phyloP scores from a whole-genome alignment of 1,140 invertebrate species.

The Aphelenchoides avenae region DNA sequence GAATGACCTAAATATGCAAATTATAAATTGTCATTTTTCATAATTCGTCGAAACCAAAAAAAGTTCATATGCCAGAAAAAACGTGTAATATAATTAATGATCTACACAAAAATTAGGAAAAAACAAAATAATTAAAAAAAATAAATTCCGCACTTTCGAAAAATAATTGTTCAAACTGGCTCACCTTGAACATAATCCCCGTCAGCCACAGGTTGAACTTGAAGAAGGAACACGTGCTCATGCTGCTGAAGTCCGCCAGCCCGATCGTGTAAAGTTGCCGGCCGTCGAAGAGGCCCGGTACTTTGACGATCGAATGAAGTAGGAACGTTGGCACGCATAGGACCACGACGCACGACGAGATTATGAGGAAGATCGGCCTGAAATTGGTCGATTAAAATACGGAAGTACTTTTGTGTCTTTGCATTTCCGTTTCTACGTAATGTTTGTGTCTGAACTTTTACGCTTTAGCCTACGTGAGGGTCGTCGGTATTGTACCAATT shows the following conservation, averaged over 20 bases:
- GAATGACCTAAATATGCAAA: slow-evolving; percentile 34
- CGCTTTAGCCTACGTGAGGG: too few species aligned
- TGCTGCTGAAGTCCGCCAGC: slow-evolving; percentile 39
- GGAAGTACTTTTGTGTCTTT: background rate
- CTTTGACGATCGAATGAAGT: slow-evolving; percentile 46
- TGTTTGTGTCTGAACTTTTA: too few species aligned
- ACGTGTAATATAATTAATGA: background rate
- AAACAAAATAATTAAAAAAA: background rate
- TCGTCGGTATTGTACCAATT: too few species aligned
- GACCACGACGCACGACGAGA: slow-evolving; percentile 32
- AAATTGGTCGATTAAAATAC: slow-evolving; percentile 23
- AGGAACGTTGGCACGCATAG: slow-evolving; percentile 47
- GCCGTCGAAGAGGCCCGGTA: slow-evolving; percentile 4
- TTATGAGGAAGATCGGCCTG: slow-evolving; percentile 43
- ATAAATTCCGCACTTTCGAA: too few species aligned
- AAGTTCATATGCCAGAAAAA: slow-evolving; percentile 4
- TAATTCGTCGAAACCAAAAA: slow-evolving; percentile 18
- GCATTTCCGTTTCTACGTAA: too few species aligned
- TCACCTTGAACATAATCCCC: slow-evolving; percentile 46
- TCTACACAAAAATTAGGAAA: background rate
- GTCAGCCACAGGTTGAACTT: slow-evolving; percentile 49
- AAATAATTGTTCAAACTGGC: too few species aligned
- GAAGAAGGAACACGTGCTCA: slow-evolving; percentile 48
- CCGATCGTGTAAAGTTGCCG: slow-evolving; percentile 45
- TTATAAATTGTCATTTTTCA: slow-evolving; percentile 6